phyloP scores from a whole-genome alignment of 1,140 invertebrate genomes.

The Bactericera cockerelli region DNA sequence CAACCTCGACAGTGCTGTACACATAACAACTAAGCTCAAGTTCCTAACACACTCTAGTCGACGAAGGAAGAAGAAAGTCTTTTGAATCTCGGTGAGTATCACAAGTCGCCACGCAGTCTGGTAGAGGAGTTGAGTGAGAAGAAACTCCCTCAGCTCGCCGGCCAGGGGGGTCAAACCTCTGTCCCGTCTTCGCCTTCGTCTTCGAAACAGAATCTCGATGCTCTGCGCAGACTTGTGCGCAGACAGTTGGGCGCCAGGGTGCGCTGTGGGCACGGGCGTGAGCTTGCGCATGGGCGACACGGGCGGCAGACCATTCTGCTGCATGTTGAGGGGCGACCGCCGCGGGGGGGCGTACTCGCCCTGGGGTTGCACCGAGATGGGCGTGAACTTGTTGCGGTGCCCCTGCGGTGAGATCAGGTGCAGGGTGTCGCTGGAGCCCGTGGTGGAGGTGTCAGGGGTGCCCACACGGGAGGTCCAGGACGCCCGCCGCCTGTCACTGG shows the following conservation, averaged over 20 bases:
- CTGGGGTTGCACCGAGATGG: not conserved
- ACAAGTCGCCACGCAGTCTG: not conserved
- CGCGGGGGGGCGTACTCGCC: not conserved
- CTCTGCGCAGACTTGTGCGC: conserved; percentile 60
- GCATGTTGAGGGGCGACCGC: not conserved
- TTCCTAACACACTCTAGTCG: too few relatives aligned
- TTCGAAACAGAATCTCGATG: conserved; percentile 53
- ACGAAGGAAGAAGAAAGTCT: not conserved
- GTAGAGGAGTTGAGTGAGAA: not conserved
- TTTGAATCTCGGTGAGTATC: not conserved
- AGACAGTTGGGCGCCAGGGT: not conserved
- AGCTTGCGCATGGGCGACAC: not conserved
- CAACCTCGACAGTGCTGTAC: too few relatives aligned
- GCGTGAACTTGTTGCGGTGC: not conserved
- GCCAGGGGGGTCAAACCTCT: conserved; percentile 50
- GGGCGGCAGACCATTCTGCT: not conserved
- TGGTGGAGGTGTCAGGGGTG: not conserved
- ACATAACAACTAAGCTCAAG: too few relatives aligned
- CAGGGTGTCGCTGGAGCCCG: not conserved
- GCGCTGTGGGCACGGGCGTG: not conserved
- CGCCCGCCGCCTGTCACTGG: not conserved
- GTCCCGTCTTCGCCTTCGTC: conserved; percentile 75
- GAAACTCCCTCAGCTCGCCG: not conserved
- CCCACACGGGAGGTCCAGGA: not conserved
- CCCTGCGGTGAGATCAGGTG: not conserved